Evolutionary conservation across 2,888 invertebrate species (phyloP), one percentile per base, ranked within the genome.

Genomic region (Mantis religiosa): DNA sequence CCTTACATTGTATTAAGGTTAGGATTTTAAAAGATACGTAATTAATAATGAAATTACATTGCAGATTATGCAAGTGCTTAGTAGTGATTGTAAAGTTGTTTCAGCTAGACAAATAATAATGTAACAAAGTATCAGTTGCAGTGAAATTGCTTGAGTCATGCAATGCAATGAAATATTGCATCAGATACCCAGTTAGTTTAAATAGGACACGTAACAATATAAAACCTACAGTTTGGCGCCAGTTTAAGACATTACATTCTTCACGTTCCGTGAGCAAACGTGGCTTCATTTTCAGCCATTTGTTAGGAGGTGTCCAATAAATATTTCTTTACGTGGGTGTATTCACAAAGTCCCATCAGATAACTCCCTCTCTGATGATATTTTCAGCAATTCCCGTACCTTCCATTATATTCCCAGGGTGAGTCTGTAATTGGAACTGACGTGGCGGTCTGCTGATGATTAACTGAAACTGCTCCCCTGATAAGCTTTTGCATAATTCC

Each of bases 401-500:
- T 71, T 71, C 54, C 54, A 71, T 71, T 71, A 71, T 71, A 71
- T 20, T 71, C 20, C 54, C 54, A 71, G 54, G 54, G 54, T 71
- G 25, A 71, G 54, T 71, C 54, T 71, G 54, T 86, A 86, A 86
- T 86, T 86, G 86, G 86, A 81, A 14, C 86, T 81, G 86, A 86
- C 86, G 28, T 71, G 71, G 54, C 54, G 54, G 54, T 3, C 54
- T 28, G n/a, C 25, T 15, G 85, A 85, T 85, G 85, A 85, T 85
- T 85, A 85, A 85, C 47, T 85, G 85, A 85, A 85, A 54, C 54
- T 85, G 54, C 85, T 47, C 85, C 27, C 47, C 28, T 47, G 85
- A 85, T 85, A 85, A 85, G 54, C 27, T 3, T 85, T 85, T 85
- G 85, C 85, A 85, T 85, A 85, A 85, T 85, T 85, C 47, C 28